Conservation (phyloP, 2,797 vertebrate genomes). For the Tangara arthus region DNA sequence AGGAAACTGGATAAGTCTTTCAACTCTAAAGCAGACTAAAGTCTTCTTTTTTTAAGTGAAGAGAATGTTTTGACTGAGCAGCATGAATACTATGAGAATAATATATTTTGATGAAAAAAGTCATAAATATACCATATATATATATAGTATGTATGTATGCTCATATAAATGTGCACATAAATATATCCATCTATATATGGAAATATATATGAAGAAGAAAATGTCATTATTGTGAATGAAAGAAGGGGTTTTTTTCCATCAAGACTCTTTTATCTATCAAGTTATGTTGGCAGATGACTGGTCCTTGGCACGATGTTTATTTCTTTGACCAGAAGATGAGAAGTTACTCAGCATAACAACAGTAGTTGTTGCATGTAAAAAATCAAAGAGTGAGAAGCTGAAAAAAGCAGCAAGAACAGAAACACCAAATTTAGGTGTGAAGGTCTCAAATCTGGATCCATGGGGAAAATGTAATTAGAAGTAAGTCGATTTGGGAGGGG, state of each 20-base stretch:
- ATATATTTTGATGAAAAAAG: background rate
- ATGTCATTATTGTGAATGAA: background rate
- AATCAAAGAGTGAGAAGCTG: background rate
- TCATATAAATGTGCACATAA: background rate
- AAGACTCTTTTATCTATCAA: background rate
- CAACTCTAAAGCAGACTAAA: background rate
- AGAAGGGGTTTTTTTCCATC: background rate
- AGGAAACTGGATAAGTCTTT: background rate
- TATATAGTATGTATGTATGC: background rate
- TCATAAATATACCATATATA: rapidly evolving
- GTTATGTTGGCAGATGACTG: background rate
- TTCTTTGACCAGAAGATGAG: background rate
- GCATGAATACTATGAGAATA: background rate
- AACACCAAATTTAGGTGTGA: background rate
- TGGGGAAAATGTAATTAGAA: background rate
- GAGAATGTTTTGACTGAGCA: background rate
- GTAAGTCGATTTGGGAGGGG: background rate
- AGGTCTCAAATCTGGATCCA: background rate
- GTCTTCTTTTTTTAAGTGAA: background rate
- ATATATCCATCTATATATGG: background rate
- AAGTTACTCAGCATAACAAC: background rate
- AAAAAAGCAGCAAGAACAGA: background rate
- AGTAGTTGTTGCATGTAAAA: background rate
- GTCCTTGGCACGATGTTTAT: background rate
- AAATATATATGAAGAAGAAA: background rate